These are phyloP conservation scores for Chroicocephalus ridibundus DNA, from an alignment of 2,113 vertebrate species.

Conservation along the genomic window DNA sequence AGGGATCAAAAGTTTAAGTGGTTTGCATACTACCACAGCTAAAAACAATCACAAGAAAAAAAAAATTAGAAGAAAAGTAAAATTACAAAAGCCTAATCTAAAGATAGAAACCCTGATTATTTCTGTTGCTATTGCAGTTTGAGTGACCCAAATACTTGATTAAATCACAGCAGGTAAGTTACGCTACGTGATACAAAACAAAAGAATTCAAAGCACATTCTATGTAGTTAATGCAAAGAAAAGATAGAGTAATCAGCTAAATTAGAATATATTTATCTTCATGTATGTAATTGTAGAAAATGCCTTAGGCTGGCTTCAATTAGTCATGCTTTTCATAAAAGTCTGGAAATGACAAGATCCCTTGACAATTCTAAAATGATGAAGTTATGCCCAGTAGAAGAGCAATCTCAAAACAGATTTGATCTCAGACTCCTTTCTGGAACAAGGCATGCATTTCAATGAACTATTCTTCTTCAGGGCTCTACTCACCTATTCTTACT, in stretches of 20 bases:
- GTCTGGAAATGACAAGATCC: slow-evolving; percentile 53
- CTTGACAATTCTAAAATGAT: slow-evolving; percentile 56
- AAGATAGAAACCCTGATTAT: slow-evolving; percentile 52
- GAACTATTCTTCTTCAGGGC: slow-evolving; percentile 12
- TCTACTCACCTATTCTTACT: slow-evolving; percentile 21
- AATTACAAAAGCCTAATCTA: background rate
- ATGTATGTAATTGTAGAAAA: slow-evolving; percentile 53
- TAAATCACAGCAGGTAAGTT: slow-evolving; percentile 67
- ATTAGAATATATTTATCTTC: slow-evolving; percentile 54
- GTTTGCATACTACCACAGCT: background rate
- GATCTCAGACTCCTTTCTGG: slow-evolving; percentile 45
- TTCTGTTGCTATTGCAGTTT: slow-evolving; percentile 30
- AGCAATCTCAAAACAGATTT: slow-evolving; percentile 43
- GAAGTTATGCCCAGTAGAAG: slow-evolving; percentile 48
- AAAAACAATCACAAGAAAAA: background rate
- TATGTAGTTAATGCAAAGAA: slow-evolving; percentile 49
- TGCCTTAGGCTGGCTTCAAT: slow-evolving; percentile 60
- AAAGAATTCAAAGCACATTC: slow-evolving; percentile 54
- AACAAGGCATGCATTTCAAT: slow-evolving; percentile 39
- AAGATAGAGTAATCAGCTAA: slow-evolving; percentile 51
- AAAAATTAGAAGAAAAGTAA: background rate
- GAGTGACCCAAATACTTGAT: slow-evolving; percentile 52
- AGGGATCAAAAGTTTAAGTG: slow-evolving; percentile 3
- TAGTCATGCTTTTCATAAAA: slow-evolving; percentile 56
- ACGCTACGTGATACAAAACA: slow-evolving; percentile 38